phyloP scores from a whole-genome alignment of 2,888 invertebrate genomes.

The Caenorhabditis sulstoni region DNA sequence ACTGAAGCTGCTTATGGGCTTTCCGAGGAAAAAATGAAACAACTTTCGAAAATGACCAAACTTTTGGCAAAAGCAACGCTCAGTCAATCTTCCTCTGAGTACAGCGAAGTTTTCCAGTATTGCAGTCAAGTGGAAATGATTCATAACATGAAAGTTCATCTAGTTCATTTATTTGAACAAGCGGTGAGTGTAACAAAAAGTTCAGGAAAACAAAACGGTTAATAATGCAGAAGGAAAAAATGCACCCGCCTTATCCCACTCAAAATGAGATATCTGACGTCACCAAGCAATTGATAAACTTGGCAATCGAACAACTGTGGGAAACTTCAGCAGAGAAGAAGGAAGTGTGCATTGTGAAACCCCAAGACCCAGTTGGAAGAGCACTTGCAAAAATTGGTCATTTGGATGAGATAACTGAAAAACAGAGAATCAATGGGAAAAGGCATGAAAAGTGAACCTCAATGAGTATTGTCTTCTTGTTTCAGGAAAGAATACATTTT shows the following conservation, averaged over 20 bases:
- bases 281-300: constrained; percentile 26
- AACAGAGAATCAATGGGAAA: constrained; percentile 18
- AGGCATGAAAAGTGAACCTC: too few relatives aligned
- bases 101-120: constrained; percentile 27
- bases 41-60: constrained; percentile 7
- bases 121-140: constrained; percentile 45
- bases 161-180: constrained; percentile 26
- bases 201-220: background rate
- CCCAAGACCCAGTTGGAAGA: constrained; percentile 48
- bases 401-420: constrained; percentile 19
- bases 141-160: constrained; percentile 30
- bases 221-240: constrained; percentile 25
- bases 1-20: constrained; percentile 16
- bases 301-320: constrained; percentile 21
- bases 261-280: constrained; percentile 3
- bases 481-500: constrained; percentile 68
- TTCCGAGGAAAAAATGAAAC: constrained; percentile 25
- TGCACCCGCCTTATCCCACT: constrained; percentile 28
- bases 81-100: constrained; percentile 7
- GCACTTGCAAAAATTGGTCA: constrained; percentile 40
- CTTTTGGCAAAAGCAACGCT: constrained; percentile 19
- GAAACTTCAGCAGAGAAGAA: background rate
- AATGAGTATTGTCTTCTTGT: background rate
- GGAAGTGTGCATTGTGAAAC: constrained; percentile 25
- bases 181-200: constrained; percentile 18